Evolutionary conservation across 2,797 vertebrate genomes (phyloP), one percentile per base, ranked within the genome.

Genomic region (Oreochromis mossambicus): DNA sequence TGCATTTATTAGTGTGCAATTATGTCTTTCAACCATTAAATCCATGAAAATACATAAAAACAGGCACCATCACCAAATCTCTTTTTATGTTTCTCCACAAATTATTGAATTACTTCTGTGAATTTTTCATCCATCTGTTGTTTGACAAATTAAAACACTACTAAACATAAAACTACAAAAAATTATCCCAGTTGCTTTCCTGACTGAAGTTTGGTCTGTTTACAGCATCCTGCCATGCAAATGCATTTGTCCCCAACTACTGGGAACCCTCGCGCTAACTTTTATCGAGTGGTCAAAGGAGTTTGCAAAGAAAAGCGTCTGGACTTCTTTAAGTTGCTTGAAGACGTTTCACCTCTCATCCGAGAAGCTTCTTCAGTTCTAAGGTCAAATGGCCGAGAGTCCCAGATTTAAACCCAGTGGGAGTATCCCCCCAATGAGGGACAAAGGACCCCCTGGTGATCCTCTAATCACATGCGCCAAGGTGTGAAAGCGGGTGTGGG

Each of bases 231-330:
- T 58, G 26, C 55, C 55, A 58, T 32, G 26, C 0, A 0, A 32
- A 32, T 2, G 26, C 8, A 32, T 58, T 58, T 17, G 26, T 56
- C 0, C 13, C 54, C 54, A 56, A 56, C 7, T 56, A 29, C 0
- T 56, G 13, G 54, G 7, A 56, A 8, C 54, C 54, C 54, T 56
- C 7, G 7, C 0, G 2, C 13, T 56, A 56, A 56, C 54, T 56
- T 58, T 58, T 10, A 58, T 58, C 0, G 1, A 32, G 26, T 32
- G 26, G 55, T n/a, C n/a, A n/a, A n/a, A n/a, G n/a, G n/a, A n/a
- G n/a, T n/a, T n/a, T n/a, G n/a, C n/a, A n/a, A n/a, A n/a, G n/a
- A n/a, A n/a, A n/a, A n/a, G n/a, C n/a, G n/a, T n/a, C n/a, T n/a
- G n/a, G n/a, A n/a, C n/a, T n/a, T n/a, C n/a, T n/a, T n/a, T n/a